A percentile compares a stretch with the other conserved stretches of the same genome.
These are phyloP conservation scores for Lagopus leucura DNA, from an alignment of 2,113 vertebrate species.

Conservation along the genomic window DNA sequence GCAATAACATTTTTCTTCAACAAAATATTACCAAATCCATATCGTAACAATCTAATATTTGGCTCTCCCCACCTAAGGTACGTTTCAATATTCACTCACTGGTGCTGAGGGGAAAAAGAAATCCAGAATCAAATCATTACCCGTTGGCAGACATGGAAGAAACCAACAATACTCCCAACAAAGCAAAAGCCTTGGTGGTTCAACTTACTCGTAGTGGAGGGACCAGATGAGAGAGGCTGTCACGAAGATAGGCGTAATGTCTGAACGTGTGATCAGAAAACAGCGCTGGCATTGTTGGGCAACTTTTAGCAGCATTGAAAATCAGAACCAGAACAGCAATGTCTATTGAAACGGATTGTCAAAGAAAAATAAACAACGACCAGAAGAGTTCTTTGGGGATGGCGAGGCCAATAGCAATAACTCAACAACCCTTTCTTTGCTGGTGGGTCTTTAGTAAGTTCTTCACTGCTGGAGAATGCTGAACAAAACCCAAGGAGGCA, in stretches of 20 bases:
- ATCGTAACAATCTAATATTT: not conserved
- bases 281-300: constrained; percentile 94
- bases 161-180: rapidly evolving
- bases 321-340: constrained; percentile 96
- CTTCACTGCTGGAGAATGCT: not conserved
- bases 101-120: not conserved
- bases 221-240: constrained; percentile 96
- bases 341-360: constrained; percentile 77
- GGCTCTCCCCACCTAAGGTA: not conserved
- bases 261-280: constrained; percentile 97
- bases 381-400: not conserved
- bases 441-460: not conserved
- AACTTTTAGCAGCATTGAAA: constrained; percentile 94
- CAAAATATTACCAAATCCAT: not conserved
- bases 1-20: not conserved
- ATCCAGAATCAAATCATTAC: not conserved
- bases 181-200: not conserved
- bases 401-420: not conserved
- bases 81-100: not conserved
- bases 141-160: not conserved
- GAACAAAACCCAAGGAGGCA: not conserved
- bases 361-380: constrained; percentile 28
- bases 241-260: constrained; percentile 94
- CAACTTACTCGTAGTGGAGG: constrained; percentile 88
- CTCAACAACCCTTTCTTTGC: not conserved